Evolutionary conservation across 2,797 vertebrate genomes (phyloP), one percentile per base, ranked within the genome.

Genomic region (Oreortyx pictus): DNA sequence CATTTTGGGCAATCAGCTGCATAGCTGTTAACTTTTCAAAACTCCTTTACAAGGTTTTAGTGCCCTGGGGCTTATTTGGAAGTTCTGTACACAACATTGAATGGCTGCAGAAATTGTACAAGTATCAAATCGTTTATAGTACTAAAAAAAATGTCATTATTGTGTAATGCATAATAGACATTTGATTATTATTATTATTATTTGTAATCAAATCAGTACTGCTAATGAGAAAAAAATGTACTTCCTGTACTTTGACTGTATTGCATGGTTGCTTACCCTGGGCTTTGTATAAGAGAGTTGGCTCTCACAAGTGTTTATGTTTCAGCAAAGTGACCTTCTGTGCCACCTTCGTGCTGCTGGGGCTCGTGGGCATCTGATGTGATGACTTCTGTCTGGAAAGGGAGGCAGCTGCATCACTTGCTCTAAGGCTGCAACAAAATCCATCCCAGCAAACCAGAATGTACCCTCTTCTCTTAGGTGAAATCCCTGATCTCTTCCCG

Each of bases 401-500:
- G 20, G 47, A 70, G 15, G 39, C 16, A 66, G 19, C 64, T 4
- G 1, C 46, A 82, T 73, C 52, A 5, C 29, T 68, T 35, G 27
- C 64, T 41, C 22, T 59, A 8, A 47, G 39, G 9, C 24, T 39
- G 6, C 68, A 37, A 2, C 11, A 43, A 8, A 66, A 35, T 3
- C 41, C 62, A 59, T 18, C 12, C 0, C 35, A 35, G 31, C 22
- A 79, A 94, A 84, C 4, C 18, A 44, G 71, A 39, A 4, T 0
- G 0, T 23, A 27, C 31, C 39, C 27, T 4, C 43, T 82, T 89
- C 73, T 87, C 83, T 50, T 94, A 99, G 99, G 99, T 88, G 99
- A 99, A 97, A 99, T 99, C 93, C 99, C 98, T 0, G 98, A 99
- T 91, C 97, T 99, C 90, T 99, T 99, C 91, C 96, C 98, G 0